Evolutionary conservation across 2,113 vertebrate genomes (phyloP), one percentile per base, ranked within the genome.

Genomic region (Paralichthys olivaceus): DNA sequence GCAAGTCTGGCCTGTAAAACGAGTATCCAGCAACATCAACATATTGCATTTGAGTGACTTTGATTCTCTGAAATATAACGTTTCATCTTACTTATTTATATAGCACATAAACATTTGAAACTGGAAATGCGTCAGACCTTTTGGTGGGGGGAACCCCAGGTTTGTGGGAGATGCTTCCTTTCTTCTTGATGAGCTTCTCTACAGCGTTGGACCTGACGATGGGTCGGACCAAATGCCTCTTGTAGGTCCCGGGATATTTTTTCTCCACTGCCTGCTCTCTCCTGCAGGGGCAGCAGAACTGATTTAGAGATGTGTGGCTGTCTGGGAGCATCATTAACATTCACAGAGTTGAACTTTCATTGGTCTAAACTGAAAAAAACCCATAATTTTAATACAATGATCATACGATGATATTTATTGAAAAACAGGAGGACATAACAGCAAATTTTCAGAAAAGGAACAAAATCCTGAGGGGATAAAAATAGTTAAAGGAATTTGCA

Each of bases 231-330:
- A 96, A 95, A 84, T 98, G 96, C 4, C 98, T 95, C 83, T 99
- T 99, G 87, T 98, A 98, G 58, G 95, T 96, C 4, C 98, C 98
- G 0, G 98, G 98, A 47, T 98, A 99, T 81, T 98, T 98, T 88
- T 99, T 99, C 88, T 99, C 98, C 87, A 99, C 97, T 0, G 96
- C 97, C 89, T 99, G 97, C 64, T 99, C 98, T 83, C 98, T 96
- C 87, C 98, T 99, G 85, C 69, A 83, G 29, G 34, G 53, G 57
- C 5, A 22, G 25, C 43, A 74, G 26, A 78, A 61, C 69, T 56
- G 32, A 9, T 71, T 53, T 12, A 32, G 13, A 34, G 49, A 64
- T 40, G 23, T 2, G 23, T 17, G 14, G 82, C 0, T 20, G n/a
- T 47, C 28, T 40, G 37, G 12, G 15, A 43, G 64, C 5, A 29